phyloP scores from a whole-genome alignment of 1,140 invertebrate species.

The Anoplophora glabripennis region DNA sequence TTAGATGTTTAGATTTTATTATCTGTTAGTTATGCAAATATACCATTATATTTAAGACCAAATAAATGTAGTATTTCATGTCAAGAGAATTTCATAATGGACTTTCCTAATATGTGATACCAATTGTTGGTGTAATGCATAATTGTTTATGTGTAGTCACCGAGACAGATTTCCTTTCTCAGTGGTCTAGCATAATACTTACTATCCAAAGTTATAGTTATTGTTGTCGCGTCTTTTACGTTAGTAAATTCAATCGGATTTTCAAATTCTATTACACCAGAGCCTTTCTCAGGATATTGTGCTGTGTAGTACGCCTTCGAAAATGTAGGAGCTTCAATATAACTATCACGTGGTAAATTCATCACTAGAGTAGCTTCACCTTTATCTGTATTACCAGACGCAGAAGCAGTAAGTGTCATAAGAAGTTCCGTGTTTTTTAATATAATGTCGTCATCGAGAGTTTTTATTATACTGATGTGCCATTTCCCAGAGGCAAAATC shows the following conservation, averaged over 20 bases:
- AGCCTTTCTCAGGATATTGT: neutral
- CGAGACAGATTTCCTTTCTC: too few relatives aligned
- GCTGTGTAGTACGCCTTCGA: constrained; percentile 6
- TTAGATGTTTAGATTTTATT: too few relatives aligned
- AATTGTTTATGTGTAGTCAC: neutral
- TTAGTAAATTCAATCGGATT: neutral
- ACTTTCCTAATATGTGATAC: neutral
- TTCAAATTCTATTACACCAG: neutral
- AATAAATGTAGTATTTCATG: neutral
- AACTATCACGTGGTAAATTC: constrained; percentile 10
- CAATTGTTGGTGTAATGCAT: neutral
- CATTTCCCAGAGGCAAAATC: too few relatives aligned
- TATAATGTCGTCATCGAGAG: too few relatives aligned
- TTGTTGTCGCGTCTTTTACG: neutral
- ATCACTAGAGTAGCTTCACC: constrained; percentile 9
- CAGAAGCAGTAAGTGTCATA: too few relatives aligned
- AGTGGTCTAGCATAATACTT: too few relatives aligned
- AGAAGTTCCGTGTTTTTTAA: too few relatives aligned
- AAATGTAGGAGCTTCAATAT: constrained; percentile 9
- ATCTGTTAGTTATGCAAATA: too few relatives aligned
- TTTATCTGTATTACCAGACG: too few relatives aligned
- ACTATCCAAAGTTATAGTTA: neutral
- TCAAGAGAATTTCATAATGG: neutral
- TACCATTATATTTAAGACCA: neutral
- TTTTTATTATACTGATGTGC: too few relatives aligned